A percentile compares a stretch with the other conserved stretches of the same genome.
Conservation (phyloP, 2,888 invertebrate genomes). For the Andrena dorsata region DNA sequence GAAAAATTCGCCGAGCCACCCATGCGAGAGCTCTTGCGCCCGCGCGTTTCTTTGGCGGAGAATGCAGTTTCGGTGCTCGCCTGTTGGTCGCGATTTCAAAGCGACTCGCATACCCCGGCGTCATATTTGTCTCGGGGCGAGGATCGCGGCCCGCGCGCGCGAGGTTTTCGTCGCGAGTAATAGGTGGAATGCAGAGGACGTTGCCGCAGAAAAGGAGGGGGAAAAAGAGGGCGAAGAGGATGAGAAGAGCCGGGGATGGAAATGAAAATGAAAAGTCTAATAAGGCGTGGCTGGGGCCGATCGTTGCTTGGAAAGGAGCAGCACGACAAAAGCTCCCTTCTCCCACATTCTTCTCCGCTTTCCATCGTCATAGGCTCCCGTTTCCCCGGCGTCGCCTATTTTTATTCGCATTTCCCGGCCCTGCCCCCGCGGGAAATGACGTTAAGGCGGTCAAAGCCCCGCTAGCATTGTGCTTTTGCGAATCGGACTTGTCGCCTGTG, state of each 20-base stretch:
- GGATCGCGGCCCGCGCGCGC: not conserved
- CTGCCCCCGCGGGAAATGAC: constrained; percentile 37
- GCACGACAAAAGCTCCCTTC: constrained; percentile 28
- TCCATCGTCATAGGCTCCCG: not conserved
- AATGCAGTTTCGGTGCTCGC: too few relatives aligned
- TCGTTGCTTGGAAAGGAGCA: constrained; percentile 19
- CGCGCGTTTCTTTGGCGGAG: too few relatives aligned
- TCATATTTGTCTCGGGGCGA: constrained; percentile 1
- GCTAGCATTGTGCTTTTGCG: not conserved
- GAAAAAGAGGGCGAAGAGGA: not conserved
- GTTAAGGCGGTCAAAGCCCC: constrained; percentile 23
- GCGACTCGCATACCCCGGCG: too few relatives aligned
- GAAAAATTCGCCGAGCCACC: too few relatives aligned
- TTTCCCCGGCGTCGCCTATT: constrained; percentile 5
- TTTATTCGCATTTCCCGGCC: not conserved
- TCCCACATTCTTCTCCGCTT: constrained; percentile 16
- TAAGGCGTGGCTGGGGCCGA: constrained; percentile 42
- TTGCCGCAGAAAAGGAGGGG: not conserved
- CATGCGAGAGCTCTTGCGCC: too few relatives aligned
- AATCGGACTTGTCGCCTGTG: not conserved
- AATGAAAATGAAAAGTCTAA: constrained; percentile 55
- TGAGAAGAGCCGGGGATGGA: too few relatives aligned
- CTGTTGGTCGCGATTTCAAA: too few relatives aligned
- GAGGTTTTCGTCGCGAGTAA: constrained; percentile 5
- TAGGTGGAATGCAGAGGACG: not conserved